phyloP scores from a whole-genome alignment of 2,113 vertebrate species.

The Tylochromis polylepis region DNA sequence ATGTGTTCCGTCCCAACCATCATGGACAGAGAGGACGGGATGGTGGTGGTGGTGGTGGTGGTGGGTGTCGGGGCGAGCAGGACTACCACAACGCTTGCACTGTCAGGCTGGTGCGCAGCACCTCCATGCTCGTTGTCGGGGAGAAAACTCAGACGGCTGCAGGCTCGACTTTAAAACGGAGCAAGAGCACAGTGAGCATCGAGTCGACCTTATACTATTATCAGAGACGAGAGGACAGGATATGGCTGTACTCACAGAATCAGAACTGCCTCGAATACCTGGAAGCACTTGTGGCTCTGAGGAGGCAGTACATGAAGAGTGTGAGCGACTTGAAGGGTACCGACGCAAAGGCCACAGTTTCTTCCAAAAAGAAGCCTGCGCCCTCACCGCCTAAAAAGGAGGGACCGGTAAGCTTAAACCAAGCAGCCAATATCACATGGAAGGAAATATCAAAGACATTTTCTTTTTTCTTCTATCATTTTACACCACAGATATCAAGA shows the following conservation, averaged over 20 bases:
- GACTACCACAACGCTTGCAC: conserved; percentile 73
- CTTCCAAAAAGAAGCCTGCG: conserved; percentile 68
- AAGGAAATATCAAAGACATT: not conserved
- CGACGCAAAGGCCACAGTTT: conserved; percentile 36
- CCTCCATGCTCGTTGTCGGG: conserved; percentile 86
- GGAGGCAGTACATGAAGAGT: conserved; percentile 83
- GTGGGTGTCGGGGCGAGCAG: conserved; percentile 27
- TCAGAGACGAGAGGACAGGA: conserved; percentile 82
- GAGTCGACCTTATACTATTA: conserved; percentile 75
- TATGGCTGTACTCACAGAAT: conserved; percentile 87
- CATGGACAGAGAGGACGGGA: conserved; percentile 46
- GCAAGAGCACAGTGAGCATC: conserved; percentile 82
- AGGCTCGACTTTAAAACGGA: conserved; percentile 79
- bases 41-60: conserved; percentile 13
- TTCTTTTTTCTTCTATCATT: not conserved
- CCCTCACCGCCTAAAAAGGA: conserved; percentile 57
- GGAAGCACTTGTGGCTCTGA: conserved; percentile 87
- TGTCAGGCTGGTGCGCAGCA: conserved; percentile 86
- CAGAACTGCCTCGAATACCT: conserved; percentile 91
- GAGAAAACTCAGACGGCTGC: conserved; percentile 65
- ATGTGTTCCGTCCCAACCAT: conserved; percentile 79
- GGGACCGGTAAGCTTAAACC: conserved; percentile 32
- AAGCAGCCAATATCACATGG: not conserved
- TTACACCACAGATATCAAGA: conserved; percentile 42
- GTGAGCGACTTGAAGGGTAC: conserved; percentile 76